A percentile compares a stretch with the other conserved stretches of the same genome.
Evolutionary conservation across 2,888 invertebrate species (phyloP).

Genomic region (Drosophila pseudotalamancana): DNA sequence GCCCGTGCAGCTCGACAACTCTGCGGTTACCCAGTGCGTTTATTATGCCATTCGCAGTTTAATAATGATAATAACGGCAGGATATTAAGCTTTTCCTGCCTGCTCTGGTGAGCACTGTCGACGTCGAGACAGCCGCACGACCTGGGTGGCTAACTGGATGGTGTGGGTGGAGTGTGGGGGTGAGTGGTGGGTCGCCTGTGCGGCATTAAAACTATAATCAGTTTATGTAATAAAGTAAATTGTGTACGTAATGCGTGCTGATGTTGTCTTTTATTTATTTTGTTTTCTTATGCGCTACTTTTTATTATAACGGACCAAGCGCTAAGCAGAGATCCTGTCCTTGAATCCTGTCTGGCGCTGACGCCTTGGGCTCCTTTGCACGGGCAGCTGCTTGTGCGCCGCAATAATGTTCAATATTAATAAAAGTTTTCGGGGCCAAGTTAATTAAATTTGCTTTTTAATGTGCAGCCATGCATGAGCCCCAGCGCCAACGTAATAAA

Average conservation of each 20-base stretch:
- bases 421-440: constrained; percentile 77
- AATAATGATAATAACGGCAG: constrained; percentile 80
- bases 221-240: constrained; percentile 79
- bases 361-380: background rate
- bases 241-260: constrained; percentile 77
- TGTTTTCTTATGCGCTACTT: constrained; percentile 73
- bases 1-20: constrained; percentile 46
- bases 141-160: constrained; percentile 11
- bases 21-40: constrained; percentile 71
- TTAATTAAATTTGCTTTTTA: constrained; percentile 78
- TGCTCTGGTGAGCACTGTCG: constrained; percentile 40
- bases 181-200: constrained; percentile 24
- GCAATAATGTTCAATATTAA: constrained; percentile 74
- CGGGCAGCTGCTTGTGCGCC: constrained; percentile 33
- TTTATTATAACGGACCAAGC: constrained; percentile 67
- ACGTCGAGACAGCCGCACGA: constrained; percentile 4
- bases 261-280: constrained; percentile 78
- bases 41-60: constrained; percentile 80
- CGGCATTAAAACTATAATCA: constrained; percentile 78
- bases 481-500: constrained; percentile 68
- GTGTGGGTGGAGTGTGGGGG: background rate
- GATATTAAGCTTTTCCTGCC: constrained; percentile 78
- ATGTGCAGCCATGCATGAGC: constrained; percentile 75
- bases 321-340: constrained; percentile 51
- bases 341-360: background rate